Conservation (phyloP, 2,888 invertebrate genomes). For the Dicranocentrus wangi region DNA sequence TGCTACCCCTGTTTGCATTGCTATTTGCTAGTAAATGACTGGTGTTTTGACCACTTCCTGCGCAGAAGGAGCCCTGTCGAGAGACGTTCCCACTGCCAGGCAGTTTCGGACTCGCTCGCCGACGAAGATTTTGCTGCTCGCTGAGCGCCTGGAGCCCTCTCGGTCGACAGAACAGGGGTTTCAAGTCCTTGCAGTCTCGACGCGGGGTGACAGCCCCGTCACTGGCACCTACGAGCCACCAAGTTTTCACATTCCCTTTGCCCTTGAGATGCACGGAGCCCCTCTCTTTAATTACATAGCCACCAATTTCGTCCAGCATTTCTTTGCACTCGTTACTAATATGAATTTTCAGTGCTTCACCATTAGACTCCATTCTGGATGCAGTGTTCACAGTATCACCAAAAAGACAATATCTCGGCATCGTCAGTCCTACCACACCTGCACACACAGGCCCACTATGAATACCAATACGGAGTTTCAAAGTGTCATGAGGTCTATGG, state of each 20-base stretch:
- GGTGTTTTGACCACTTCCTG: conserved; percentile 60
- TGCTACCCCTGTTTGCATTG: conserved; percentile 47
- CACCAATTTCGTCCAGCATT: conserved; percentile 87
- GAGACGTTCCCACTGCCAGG: conserved; percentile 71
- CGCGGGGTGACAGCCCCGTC: conserved; percentile 86
- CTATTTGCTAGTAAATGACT: conserved; percentile 47
- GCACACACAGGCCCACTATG: conserved; percentile 92
- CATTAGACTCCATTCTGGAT: conserved; percentile 91
- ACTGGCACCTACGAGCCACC: conserved; percentile 85
- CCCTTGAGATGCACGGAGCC: conserved; percentile 91
- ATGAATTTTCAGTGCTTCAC: conserved; percentile 91
- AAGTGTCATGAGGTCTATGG: conserved; percentile 89
- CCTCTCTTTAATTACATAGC: conserved; percentile 87
- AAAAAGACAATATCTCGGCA: conserved; percentile 93
- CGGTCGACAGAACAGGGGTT: conserved; percentile 85
- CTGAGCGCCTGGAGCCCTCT: conserved; percentile 56
- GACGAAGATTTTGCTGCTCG: conserved; percentile 70
- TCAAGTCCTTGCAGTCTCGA: conserved; percentile 81
- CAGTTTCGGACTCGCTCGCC: conserved; percentile 72
- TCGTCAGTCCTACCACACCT: conserved; percentile 86
- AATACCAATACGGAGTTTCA: conserved; percentile 89
- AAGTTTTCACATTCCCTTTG: conserved; percentile 87
- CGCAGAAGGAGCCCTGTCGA: conserved; percentile 72
- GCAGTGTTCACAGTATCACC: conserved; percentile 94
- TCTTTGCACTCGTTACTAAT: conserved; percentile 88